Evolutionary conservation across 2,113 vertebrate genomes (phyloP), one percentile per base, ranked within the genome.

Genomic region (Tachuris rubrigastra): DNA sequence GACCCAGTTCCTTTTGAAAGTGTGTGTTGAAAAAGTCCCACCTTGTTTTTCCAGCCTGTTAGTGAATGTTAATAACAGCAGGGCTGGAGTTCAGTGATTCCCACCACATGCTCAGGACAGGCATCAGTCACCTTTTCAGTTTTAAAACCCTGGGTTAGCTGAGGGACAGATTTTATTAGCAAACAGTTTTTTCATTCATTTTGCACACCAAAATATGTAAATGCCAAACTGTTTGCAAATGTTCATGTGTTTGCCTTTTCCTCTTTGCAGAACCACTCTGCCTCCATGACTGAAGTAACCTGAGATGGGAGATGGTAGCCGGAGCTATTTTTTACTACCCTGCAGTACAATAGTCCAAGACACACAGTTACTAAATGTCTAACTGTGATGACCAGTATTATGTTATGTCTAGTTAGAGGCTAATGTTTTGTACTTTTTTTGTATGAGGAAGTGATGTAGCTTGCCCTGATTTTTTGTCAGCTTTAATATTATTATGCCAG

Each of bases 251-350:
- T 82, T 97, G 67, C 44, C 46, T 96, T 88, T 88, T 86, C 18
- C 12, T 96, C 85, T 95, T 95, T 97, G 59, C 98, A 99, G 99
- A 99, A 99, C 97, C 99, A 99, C 97, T 99, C 99, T 58, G 98
- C 99, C 85, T 99, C 99, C 83, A 99, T 99, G 99, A 99, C 99
- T 21, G 99, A 99, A 98, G 99, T 99, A 95, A 99, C 99, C 98
- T 99, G 99, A 99, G 98, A 98, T 96, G 97, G 97, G 97, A 97
- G 91, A 91, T 15, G 82, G 66, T 97, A 98, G 94, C 97, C 52
- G 97, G 98, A 98, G 98, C 98, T 98, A 98, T 98, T 98, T 99
- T 99, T 98, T 98, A 99, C 98, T 91, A 95, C 93, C 85, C 86
- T 97, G 98, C 98, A 98, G 98, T 98, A 98, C 98, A 98, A 98